Evolutionary conservation across 2,888 invertebrate species (phyloP), one percentile per base, ranked within the genome.

Genomic region (Andrena hattorfiana): DNA sequence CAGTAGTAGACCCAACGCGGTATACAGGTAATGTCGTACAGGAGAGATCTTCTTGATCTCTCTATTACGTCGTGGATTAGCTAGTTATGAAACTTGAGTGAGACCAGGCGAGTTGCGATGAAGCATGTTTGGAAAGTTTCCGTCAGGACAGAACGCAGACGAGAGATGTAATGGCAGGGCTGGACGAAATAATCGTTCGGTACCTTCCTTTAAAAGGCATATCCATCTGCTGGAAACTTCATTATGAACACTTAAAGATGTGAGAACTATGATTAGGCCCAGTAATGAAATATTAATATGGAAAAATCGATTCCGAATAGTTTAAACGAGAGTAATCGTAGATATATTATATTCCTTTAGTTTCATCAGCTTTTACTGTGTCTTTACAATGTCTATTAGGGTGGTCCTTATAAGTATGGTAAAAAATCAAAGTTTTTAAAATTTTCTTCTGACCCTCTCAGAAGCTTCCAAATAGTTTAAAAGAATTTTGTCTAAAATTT

Each of bases 61-160:
- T 91, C 89, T 91, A 93, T 92, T 93, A 93, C 91, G 84, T 87
- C 85, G 83, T 81, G 91, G 92, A 92, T 93, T 93, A 92, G 91
- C 90, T 91, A 90, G 91, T 93, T 93, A 91, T 91, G 92, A 92
- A 93, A 92, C 92, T 93, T 88, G 75, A 86, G 76, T 79, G 83
- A 78, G 78, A 66, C 76, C 79, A 76, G 81, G 87, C 85, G 89
- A 87, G 81, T 81, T 78, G 84, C 86, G 89, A 89, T 89, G 89
- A 89, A 89, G 87, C 87, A 83, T 83, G 89, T 89, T 86, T 79
- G 76, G 81, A 88, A 89, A 89, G 87, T 89, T 89, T 85, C 84
- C 73, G 68, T 76, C 74, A 75, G 88, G 78, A 70, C 56, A 78
- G 77, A 81, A 80, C 73, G 74, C 60, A 73, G 73, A 77, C 60